Evolutionary conservation across 2,888 invertebrate species (phyloP).

Genomic region (Crematogaster levior): DNA sequence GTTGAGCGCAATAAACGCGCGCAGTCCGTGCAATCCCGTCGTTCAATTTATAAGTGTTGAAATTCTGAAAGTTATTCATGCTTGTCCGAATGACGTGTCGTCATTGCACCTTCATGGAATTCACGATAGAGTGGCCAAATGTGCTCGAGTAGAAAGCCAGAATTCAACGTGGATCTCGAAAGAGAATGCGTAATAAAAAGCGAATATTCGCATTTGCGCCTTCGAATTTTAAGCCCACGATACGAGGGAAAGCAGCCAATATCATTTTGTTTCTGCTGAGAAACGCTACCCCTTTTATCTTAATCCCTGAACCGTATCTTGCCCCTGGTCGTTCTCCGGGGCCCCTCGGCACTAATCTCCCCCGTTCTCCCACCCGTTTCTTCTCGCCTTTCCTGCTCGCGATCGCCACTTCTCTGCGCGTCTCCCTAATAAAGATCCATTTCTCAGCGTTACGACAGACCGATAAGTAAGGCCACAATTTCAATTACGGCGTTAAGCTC

Average conservation of each 20-base stretch:
- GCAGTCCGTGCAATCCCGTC: neutral
- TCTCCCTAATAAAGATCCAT: slow-evolving; percentile 78
- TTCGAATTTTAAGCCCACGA: slow-evolving; percentile 29
- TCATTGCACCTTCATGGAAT: slow-evolving; percentile 6
- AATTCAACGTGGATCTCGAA: neutral
- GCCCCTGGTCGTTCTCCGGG: slow-evolving; percentile 31
- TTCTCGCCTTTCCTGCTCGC: slow-evolving; percentile 55
- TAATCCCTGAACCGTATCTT: slow-evolving; percentile 54
- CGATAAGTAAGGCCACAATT: slow-evolving; percentile 79
- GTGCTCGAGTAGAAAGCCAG: slow-evolving; percentile 8
- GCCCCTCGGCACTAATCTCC: slow-evolving; percentile 14
- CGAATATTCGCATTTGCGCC: slow-evolving; percentile 27
- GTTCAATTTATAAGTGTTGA: slow-evolving; percentile 15
- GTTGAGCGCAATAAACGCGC: neutral
- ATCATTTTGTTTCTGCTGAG: slow-evolving; percentile 70
- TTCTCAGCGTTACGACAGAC: slow-evolving; percentile 77
- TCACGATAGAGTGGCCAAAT: slow-evolving; percentile 8
- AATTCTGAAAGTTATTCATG: slow-evolving; percentile 10
- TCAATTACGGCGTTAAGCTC: slow-evolving; percentile 78
- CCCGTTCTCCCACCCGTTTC: slow-evolving; percentile 50
- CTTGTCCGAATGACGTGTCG: neutral
- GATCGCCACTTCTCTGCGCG: slow-evolving; percentile 57
- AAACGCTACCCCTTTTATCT: slow-evolving; percentile 43
- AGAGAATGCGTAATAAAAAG: slow-evolving; percentile 41
- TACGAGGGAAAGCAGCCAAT: slow-evolving; percentile 50